phyloP scores from a whole-genome alignment of 2,113 vertebrate species.

The Phoxinus phoxinus region DNA sequence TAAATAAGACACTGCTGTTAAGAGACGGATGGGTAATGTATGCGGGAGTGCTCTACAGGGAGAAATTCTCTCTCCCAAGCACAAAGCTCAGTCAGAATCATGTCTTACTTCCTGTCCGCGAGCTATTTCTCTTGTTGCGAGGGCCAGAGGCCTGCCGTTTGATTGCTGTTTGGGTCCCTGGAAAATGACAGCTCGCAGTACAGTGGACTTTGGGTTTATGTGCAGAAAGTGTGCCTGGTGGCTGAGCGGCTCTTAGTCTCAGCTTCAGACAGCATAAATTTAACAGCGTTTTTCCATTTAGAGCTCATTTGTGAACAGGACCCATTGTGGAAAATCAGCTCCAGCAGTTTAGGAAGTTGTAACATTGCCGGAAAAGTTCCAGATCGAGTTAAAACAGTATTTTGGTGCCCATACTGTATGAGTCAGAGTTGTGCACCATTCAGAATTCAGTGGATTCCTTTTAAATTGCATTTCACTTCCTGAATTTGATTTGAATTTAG shows the following conservation, averaged over 20 bases:
- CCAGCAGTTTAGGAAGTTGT: not conserved
- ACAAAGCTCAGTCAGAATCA: constrained; percentile 13
- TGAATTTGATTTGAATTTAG: not conserved
- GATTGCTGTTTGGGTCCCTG: constrained; percentile 26
- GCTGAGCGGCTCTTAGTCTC: not conserved
- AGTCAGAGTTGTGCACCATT: not conserved
- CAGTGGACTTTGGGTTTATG: not conserved
- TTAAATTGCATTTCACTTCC: not conserved
- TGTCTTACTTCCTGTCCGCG: constrained; percentile 13
- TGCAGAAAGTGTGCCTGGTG: not conserved
- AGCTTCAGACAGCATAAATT: not conserved
- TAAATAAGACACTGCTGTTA: constrained; percentile 29
- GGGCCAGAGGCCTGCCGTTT: not conserved
- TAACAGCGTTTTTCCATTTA: constrained; percentile 23
- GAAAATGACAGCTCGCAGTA: constrained; percentile 10
- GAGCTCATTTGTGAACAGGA: constrained; percentile 16
- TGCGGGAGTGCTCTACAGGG: not conserved
- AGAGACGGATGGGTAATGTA: constrained; percentile 1
- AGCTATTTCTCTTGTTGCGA: constrained; percentile 24
- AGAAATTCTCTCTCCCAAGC: constrained; percentile 19
- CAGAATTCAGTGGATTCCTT: not conserved
- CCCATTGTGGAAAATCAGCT: constrained; percentile 3
- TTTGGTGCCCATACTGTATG: not conserved
- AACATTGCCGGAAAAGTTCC: not conserved
- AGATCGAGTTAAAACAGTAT: not conserved